Evolutionary conservation across 92 coral and sea anemone genomes (phyloP).

Genomic region (Heteractis magnifica): DNA sequence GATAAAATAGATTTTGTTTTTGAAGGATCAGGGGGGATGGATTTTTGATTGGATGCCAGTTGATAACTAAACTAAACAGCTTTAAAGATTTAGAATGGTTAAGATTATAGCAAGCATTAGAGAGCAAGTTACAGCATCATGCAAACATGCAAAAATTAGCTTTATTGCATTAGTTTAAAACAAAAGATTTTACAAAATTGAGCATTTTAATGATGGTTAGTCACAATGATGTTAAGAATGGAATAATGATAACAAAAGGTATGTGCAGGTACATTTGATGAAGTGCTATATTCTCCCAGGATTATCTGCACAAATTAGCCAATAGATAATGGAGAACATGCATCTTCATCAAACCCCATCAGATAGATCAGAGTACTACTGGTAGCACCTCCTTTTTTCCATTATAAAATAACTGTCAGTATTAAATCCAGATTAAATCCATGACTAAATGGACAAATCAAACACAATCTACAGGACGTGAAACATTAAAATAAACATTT

Average conservation of each 20-base stretch:
- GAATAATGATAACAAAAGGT: neutral
- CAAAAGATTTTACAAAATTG: neutral
- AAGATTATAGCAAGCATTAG: neutral
- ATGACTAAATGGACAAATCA: too few species aligned
- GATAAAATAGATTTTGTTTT: neutral
- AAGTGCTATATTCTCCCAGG: neutral
- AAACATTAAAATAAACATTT: too few species aligned
- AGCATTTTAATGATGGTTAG: neutral
- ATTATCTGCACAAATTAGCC: neutral
- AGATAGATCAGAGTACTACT: neutral
- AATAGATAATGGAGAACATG: neutral
- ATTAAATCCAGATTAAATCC: too few species aligned
- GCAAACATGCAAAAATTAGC: neutral
- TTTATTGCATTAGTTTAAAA: neutral
- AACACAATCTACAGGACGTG: too few species aligned
- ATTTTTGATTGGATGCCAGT: slow-evolving; percentile 15
- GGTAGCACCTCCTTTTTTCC: too few species aligned
- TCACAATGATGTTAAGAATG: neutral
- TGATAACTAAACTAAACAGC: slow-evolving; percentile 12
- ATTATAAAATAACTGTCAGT: too few species aligned
- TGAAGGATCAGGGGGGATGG: too few species aligned
- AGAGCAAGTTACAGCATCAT: neutral
- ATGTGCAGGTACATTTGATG: neutral
- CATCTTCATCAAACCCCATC: neutral
- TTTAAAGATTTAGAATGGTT: neutral